phyloP scores from a whole-genome alignment of 2,113 vertebrate species.

The Numida meleagris region DNA sequence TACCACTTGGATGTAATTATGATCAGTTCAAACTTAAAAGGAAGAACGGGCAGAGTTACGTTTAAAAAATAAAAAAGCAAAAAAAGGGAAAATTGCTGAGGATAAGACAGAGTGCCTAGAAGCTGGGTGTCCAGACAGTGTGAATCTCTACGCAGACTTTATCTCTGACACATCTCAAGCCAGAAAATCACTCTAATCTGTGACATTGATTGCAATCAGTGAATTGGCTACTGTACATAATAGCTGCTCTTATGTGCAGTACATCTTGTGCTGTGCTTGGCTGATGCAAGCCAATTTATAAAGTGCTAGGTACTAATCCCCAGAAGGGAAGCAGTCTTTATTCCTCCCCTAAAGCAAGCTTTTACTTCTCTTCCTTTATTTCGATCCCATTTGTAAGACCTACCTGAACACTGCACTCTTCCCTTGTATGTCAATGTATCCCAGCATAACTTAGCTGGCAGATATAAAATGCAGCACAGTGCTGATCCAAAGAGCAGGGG shows the following conservation, averaged over 20 bases:
- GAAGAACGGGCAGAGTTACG: not conserved
- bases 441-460: not conserved
- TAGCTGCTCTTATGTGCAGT: constrained; percentile 35
- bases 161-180: constrained; percentile 14
- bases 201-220: constrained; percentile 74
- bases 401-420: not conserved
- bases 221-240: constrained; percentile 68
- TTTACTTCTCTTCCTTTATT: not conserved
- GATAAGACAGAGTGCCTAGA: not conserved
- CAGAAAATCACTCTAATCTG: constrained; percentile 67
- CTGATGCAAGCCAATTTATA: constrained; percentile 45
- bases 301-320: not conserved
- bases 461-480: not conserved
- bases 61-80: not conserved
- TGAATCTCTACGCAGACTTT: not conserved
- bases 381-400: not conserved
- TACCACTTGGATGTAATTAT: not conserved
- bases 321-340: not conserved
- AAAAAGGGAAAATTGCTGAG: not conserved
- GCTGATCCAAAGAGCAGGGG: not conserved
- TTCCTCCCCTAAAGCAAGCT: not conserved
- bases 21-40: not conserved
- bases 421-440: not conserved
- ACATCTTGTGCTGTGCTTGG: constrained; percentile 24
- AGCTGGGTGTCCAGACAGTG: not conserved